Percentiles rank a stretch among this genome's conserved stretches.
Conservation (phyloP, 1,140 invertebrate genomes). For the Zaprionus lachaisei region DNA sequence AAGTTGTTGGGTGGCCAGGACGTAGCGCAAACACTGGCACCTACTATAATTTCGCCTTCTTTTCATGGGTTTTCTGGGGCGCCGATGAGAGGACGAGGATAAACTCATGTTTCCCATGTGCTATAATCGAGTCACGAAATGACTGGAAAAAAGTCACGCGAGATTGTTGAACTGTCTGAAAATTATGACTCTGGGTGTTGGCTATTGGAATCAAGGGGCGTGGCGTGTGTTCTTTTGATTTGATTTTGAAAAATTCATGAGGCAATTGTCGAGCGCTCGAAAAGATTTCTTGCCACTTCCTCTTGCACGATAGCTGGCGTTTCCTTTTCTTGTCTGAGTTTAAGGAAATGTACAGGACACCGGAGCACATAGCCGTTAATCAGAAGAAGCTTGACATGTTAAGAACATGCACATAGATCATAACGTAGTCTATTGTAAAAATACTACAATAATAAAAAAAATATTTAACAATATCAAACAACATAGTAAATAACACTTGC, state of each 20-base stretch:
- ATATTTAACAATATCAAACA: background rate
- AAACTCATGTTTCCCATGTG: slow-evolving; percentile 52
- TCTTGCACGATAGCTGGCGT: slow-evolving; percentile 26
- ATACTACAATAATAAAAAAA: background rate
- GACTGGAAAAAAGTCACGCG: slow-evolving; percentile 70
- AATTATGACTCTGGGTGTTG: slow-evolving; percentile 69
- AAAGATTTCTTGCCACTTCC: slow-evolving; percentile 42
- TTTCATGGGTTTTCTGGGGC: background rate
- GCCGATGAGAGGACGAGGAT: slow-evolving; percentile 12
- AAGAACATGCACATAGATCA: background rate
- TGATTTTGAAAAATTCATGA: slow-evolving; percentile 74
- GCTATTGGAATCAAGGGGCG: slow-evolving; percentile 31
- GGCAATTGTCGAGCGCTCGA: slow-evolving; percentile 62
- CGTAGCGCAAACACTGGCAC: background rate
- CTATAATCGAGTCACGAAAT: slow-evolving; percentile 77
- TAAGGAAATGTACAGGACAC: slow-evolving; percentile 6
- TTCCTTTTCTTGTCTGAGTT: background rate
- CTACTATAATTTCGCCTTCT: background rate
- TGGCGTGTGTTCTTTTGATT: slow-evolving; percentile 62
- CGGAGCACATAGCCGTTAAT: slow-evolving; percentile 28
- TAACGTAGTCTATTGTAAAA: background rate
- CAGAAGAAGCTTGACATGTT: slow-evolving; percentile 10
- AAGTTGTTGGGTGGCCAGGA: background rate
- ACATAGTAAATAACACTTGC: background rate
- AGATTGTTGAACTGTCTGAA: slow-evolving; percentile 69